A percentile compares a stretch with the other conserved stretches of the same genome.
Conservation (phyloP, 2,888 invertebrate genomes). For the Apantesis nais region DNA sequence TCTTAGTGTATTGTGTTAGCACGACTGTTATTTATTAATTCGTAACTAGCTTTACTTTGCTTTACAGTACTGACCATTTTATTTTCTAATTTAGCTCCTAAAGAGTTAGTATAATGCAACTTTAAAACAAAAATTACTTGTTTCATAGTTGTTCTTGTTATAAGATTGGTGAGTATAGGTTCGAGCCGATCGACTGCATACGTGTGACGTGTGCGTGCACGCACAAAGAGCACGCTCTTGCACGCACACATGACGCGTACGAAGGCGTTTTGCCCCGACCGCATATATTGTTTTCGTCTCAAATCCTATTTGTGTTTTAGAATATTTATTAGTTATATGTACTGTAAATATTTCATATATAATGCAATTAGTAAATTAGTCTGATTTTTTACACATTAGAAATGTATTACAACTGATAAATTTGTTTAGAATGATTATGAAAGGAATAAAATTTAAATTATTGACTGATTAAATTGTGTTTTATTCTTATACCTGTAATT, state of each 20-base stretch:
- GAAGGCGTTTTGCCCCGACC: background rate
- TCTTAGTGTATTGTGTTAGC: constrained; percentile 50
- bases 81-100: constrained; percentile 28
- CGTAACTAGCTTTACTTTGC: constrained; percentile 40
- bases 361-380: constrained; percentile 70
- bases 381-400: constrained; percentile 72
- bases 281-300: constrained; percentile 40
- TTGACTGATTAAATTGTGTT: constrained; percentile 63
- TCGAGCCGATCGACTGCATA: background rate
- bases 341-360: constrained; percentile 62
- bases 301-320: constrained; percentile 51
- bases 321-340: constrained; percentile 50
- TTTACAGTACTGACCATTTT: constrained; percentile 23
- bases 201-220: background rate
- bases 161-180: constrained; percentile 29
- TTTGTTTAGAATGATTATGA: constrained; percentile 66
- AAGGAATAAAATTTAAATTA: constrained; percentile 74
- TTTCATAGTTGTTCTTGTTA: constrained; percentile 43
- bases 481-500: constrained; percentile 32
- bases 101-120: constrained; percentile 35
- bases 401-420: constrained; percentile 60
- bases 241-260: background rate
- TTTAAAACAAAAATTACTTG: constrained; percentile 31
- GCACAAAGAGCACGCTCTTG: background rate
- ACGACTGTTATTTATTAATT: constrained; percentile 51